Evolutionary conservation across 2,797 vertebrate species (phyloP).

Genomic region (Macrochelys suwanniensis): DNA sequence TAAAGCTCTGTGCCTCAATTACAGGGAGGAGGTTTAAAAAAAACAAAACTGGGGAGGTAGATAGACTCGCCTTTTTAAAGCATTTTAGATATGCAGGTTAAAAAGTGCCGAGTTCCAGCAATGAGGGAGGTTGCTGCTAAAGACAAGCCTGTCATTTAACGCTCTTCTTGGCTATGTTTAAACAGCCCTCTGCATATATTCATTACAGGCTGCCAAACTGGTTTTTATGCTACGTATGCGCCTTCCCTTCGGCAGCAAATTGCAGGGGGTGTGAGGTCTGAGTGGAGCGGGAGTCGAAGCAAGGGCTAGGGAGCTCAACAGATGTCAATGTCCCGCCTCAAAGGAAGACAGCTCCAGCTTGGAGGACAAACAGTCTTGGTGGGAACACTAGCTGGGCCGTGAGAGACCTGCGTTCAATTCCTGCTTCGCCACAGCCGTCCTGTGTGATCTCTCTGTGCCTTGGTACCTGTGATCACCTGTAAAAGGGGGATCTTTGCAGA

Average conservation of each 20-base stretch:
- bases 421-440: neutral
- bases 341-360: neutral
- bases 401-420: neutral
- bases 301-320: neutral
- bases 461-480: neutral
- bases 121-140: neutral
- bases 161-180: neutral
- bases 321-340: neutral
- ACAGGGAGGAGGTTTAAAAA: neutral
- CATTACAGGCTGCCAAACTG: neutral
- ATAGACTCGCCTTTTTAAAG: neutral
- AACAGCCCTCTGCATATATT: neutral
- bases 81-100: neutral
- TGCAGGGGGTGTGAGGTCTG: neutral
- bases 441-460: neutral
- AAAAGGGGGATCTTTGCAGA: neutral
- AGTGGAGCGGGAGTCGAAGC: neutral
- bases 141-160: neutral
- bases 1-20: neutral
- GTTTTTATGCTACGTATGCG: neutral
- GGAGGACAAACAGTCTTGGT: neutral
- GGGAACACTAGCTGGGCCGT: neutral
- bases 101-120: neutral
- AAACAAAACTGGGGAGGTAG: neutral
- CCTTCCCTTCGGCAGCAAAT: neutral